Evolutionary conservation across 2,888 invertebrate species (phyloP), one percentile per base, ranked within the genome.

Genomic region (Rugalucina vietnamica): DNA sequence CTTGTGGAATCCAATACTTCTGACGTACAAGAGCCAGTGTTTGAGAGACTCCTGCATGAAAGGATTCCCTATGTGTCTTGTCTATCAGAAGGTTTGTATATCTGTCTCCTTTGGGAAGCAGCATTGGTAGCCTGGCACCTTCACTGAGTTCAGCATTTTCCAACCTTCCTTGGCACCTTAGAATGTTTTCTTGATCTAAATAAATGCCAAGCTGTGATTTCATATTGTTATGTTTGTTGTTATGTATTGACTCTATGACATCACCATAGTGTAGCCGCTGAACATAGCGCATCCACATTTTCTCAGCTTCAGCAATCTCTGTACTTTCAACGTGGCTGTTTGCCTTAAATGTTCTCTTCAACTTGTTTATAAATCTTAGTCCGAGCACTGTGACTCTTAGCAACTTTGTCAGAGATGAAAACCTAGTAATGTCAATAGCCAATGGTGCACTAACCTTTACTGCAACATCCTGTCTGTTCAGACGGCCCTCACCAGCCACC

Each of bases 21-120:
- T 70, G 70, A 2, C n/a, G 36, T 5, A 70, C 21, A 8, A 21
- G 36, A 36, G n/a, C 24, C 18, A 72, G 24, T 18, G 81, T 81
- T 24, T 79, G 82, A 37, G 82, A 82, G n/a, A 76, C 70, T 34
- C 82, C 75, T 49, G 49, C 32, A 72, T 82, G 79, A 34, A 75
- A n/a, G 10, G 24, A n/a, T 74, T 57, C 27, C 34, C 36, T 75
- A 27, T 79, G 82, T 12, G 24, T n/a, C 32, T 49, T 75, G 18
- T 82, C 71, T 50, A 82, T 82, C 12, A 82, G n/a, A n/a, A 82
- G 57, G 5, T 54, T 27, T 43, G 82, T 82, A 34, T 69, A 43
- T 29, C 24, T 34, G n/a, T 82, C 73, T 10, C 21, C 18, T 57
- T 65, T 60, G 14, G 75, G 74, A 39, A 78, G 43, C 32, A 72